phyloP scores from a whole-genome alignment of 2,888 invertebrate genomes.

The Alloplasta piceator region DNA sequence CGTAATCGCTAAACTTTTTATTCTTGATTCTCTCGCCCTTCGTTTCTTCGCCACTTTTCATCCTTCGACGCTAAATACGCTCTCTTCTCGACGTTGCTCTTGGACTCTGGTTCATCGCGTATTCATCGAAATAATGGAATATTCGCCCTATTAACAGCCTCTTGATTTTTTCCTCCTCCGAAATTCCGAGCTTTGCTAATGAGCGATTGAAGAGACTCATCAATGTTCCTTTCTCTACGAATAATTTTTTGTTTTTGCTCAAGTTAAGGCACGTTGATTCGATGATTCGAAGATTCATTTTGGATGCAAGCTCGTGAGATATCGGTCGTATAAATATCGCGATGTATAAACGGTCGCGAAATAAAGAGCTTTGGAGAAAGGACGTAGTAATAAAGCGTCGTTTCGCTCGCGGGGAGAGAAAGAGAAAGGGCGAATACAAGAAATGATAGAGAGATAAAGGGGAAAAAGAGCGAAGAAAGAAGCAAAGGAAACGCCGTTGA shows the following conservation, averaged over 20 bases:
- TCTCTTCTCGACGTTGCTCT: neutral
- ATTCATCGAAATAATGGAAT: no score
- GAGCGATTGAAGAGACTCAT: neutral
- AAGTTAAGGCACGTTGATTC: neutral
- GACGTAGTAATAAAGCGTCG: conserved; percentile 40
- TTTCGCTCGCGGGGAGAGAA: conserved; percentile 4
- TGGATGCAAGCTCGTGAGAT: conserved; percentile 15
- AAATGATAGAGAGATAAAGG: neutral
- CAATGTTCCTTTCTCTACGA: neutral
- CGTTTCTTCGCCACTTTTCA: neutral
- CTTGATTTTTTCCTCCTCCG: neutral
- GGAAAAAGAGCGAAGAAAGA: neutral
- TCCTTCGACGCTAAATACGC: neutral
- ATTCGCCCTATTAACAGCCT: neutral
- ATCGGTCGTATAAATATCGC: conserved; percentile 37
- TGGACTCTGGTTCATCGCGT: no score
- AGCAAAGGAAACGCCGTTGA: neutral
- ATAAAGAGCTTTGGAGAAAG: conserved; percentile 39
- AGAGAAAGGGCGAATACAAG: neutral
- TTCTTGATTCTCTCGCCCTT: conserved; percentile 1
- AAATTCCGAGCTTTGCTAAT: neutral
- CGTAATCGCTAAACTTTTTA: neutral
- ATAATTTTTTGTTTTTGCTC: neutral
- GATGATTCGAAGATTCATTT: neutral
- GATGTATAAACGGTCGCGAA: conserved; percentile 45